Evolutionary conservation across 2,113 vertebrate species (phyloP), one percentile per base, ranked within the genome.

Genomic region (Gasterosteus aculeatus): DNA sequence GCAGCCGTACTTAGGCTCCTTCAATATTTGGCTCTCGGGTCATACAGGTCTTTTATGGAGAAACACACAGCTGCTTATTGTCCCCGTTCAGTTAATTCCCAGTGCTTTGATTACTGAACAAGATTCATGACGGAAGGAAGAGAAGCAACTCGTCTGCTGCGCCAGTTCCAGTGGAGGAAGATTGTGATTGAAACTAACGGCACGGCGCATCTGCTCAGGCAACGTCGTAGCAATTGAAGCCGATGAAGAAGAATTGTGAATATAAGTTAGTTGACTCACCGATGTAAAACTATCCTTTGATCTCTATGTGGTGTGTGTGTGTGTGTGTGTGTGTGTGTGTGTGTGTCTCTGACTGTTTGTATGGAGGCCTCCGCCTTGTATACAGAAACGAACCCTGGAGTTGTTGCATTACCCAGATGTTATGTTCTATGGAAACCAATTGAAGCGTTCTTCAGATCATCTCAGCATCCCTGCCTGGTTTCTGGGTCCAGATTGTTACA

Each of bases 371-470:
- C 35, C 72, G 56, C 49, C 59, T 47, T 54, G 41, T 26, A 29
- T 11, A 22, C 7, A 54, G 58, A 75, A 39, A 72, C 29, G 56
- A 82, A 77, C 29, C 12, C 57, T 47, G 7, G 44, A n/a, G 31
- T 67, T 12, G 41, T 44, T 33, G 11, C 41, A 1, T 71, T 76
- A 51, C 46, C 15, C 49, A 68, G 53, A 75, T 31, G 39, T 72
- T 69, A 29, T 81, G 62, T 69, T 79, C 79, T 77, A 66, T 54
- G 35, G 83, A 86, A 86, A 85, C 84, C 82, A 86, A 89, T 89
- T 87, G 83, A 72, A n/a, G 3, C 63, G 46, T 3, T 78, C 77
- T 68, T 46, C 26, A 7, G 16, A 51, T 60, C 33, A 81, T 72
- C 67, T 77, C 61, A 53, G 35, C 19, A 14, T 72, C 54, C 22